Evolutionary conservation across 2,113 vertebrate species (phyloP), one percentile per base, ranked within the genome.

Genomic region (Phrynosoma platyrhinos): DNA sequence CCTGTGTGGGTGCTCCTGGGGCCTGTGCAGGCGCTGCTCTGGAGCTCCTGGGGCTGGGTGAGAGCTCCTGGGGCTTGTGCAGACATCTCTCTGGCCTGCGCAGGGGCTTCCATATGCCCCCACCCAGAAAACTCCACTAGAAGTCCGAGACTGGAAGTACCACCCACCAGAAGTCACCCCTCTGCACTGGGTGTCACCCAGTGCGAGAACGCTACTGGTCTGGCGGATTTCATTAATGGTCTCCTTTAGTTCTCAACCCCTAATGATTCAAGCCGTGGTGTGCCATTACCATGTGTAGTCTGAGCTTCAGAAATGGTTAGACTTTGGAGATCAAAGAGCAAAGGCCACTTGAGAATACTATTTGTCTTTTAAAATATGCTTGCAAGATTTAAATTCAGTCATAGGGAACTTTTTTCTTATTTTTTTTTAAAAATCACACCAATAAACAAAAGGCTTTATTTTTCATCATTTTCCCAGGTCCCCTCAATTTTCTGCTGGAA

Each of bases 391-490:
- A 93, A 92, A 91, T 23, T 79, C 0, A 30, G 75, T 91, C 53
- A 85, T 58, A 78, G 40, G 18, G 69, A 93, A 93, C 9, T 55
- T 52, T 14, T 30, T 52, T n/a, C 42, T 47, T n/a, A n/a, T 5
- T 47, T 47, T 47, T 47, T 47, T 47, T 47, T 89, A 52, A 93
- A 92, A 95, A 91, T 92, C 91, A 94, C 94, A 84, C 92, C 88
- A 94, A 95, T 94, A 95, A 94, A 93, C 92, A 91, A 91, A 96
- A 91, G 76, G 20, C 9, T 86, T 93, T 95, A 92, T 90, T 96
- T 95, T 93, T 92, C 88, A 93, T 93, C 25, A 80, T 96, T 94
- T 93, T 79, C 88, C 27, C 90, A 92, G 89, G 90, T 91, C 85
- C 91, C 76, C 91, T 93, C 91, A 90, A 86, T 94, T 78, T 93